A percentile compares a stretch with the other conserved stretches of the same genome.
These are phyloP conservation scores for Melipona quadrifasciata DNA, from an alignment of 1,140 invertebrate genomes.

Conservation along the genomic window DNA sequence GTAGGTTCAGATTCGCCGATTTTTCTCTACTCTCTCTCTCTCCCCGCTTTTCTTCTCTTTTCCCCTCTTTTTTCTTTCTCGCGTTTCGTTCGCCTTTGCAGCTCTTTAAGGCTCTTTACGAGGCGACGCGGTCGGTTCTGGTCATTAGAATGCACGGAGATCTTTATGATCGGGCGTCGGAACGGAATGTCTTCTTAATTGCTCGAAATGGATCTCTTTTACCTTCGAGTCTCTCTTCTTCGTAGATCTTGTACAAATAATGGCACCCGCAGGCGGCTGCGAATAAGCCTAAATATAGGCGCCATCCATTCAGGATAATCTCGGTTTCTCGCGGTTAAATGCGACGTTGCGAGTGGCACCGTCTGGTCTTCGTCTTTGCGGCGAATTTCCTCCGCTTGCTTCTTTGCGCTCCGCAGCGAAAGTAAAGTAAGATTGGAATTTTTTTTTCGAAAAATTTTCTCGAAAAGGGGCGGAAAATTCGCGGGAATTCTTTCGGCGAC, in stretches of 20 bases:
- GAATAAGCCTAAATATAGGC: constrained; percentile 21
- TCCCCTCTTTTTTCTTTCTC: neutral
- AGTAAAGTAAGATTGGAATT: too few species aligned
- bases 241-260: neutral
- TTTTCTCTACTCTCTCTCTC: neutral
- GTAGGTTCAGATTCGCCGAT: constrained; percentile 52
- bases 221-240: neutral
- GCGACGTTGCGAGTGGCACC: too few species aligned
- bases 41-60: neutral
- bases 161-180: neutral
- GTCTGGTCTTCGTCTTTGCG: neutral
- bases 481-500: constrained; percentile 28
- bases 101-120: neutral
- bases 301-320: neutral
- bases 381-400: too few species aligned
- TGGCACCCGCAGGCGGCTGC: neutral
- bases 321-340: neutral
- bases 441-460: neutral
- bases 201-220: neutral
- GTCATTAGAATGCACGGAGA: neutral
- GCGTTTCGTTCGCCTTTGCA: neutral
- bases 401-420: neutral
- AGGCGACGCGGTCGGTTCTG: neutral
- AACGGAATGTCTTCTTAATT: constrained; percentile 8
- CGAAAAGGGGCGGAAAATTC: too few species aligned